Conservation (phyloP, 2,888 invertebrate genomes). For the Noctua comes region DNA sequence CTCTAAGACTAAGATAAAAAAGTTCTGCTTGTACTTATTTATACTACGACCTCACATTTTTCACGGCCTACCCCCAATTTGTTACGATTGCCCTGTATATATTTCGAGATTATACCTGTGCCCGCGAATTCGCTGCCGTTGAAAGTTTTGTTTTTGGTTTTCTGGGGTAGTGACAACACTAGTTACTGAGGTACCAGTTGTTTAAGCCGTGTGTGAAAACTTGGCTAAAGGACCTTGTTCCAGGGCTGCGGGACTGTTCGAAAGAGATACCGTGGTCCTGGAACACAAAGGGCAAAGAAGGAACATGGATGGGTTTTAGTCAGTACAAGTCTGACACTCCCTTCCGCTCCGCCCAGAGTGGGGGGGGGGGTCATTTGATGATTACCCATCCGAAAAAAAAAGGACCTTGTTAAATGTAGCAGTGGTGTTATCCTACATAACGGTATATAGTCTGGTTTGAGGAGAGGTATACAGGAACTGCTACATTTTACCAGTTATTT, state of each 20-base stretch:
- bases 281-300: no score
- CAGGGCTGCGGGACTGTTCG: no score
- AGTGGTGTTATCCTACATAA: neutral
- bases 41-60: slow-evolving; percentile 55
- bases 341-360: no score
- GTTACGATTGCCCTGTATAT: slow-evolving; percentile 38
- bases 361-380: no score
- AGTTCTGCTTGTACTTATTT: slow-evolving; percentile 53
- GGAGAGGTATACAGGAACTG: neutral
- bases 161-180: neutral
- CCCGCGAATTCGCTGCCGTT: neutral
- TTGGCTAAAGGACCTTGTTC: neutral
- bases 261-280: no score
- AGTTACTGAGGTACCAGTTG: neutral
- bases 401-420: neutral
- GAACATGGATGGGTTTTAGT: no score
- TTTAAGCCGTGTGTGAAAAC: neutral
- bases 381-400: no score
- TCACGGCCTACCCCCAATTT: slow-evolving; percentile 50
- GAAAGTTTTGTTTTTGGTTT: neutral
- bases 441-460: neutral
- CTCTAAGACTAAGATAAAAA: slow-evolving; percentile 42
- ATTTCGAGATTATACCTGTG: slow-evolving; percentile 10
- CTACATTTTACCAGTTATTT: neutral
- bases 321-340: no score